Evolutionary conservation across 2,113 vertebrate genomes (phyloP).

Genomic region (Echinops telfairi): DNA sequence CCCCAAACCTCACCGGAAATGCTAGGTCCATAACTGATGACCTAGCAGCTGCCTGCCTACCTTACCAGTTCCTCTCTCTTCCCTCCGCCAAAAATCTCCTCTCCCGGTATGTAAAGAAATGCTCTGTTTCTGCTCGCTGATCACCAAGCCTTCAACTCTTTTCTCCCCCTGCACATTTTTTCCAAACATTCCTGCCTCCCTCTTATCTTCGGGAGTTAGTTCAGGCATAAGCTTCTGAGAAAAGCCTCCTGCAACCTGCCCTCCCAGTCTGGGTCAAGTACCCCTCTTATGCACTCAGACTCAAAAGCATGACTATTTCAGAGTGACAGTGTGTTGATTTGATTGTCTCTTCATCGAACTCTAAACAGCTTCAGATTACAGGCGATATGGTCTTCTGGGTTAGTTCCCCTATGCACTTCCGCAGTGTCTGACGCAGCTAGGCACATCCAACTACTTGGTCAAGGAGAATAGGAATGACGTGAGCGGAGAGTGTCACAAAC

Average conservation of each 20-base stretch:
- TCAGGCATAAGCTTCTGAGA: not conserved
- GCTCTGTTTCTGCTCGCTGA: not conserved
- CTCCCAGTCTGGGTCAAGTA: constrained; percentile 1
- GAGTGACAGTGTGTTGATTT: not conserved
- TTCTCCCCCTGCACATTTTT: not conserved
- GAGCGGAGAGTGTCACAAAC: not conserved
- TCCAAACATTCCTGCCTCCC: not conserved
- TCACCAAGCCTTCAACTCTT: not conserved
- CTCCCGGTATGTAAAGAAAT: not conserved
- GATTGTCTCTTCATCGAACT: not conserved
- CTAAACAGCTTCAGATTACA: not conserved
- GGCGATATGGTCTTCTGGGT: not conserved
- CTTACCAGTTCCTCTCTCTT: not conserved
- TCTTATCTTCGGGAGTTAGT: not conserved
- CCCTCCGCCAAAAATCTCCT: accelerated
- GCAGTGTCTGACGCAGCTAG: not conserved
- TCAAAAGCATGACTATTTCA: not conserved
- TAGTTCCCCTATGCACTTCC: not conserved
- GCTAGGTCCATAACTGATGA: not conserved
- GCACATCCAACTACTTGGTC: not conserved
- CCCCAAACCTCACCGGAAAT: not conserved
- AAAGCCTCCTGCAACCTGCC: not conserved
- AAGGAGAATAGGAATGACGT: not conserved
- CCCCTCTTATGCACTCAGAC: not conserved
- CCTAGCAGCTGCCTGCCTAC: not conserved